Base-by-base conservation (phyloP, 2,113 vertebrate species). In the Notothenia coriiceps region DNA sequence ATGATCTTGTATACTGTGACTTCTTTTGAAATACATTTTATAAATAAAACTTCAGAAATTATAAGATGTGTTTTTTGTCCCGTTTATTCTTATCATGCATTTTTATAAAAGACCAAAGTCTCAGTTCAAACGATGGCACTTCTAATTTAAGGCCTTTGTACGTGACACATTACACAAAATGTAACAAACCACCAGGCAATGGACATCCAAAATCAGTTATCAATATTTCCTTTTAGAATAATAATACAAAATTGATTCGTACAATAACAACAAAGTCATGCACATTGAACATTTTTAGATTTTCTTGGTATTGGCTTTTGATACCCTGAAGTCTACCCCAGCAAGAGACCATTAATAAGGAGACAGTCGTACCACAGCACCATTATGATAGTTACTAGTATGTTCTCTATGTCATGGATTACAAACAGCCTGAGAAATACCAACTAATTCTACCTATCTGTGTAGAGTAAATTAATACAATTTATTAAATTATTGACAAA, bases 21-120 rank as follows among this genome's bases (percentile, higher is more conserved):
- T 10, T 20, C 43, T 70, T 77, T 85, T 68, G 35, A 33, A 61
- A 84, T 46, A 7, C 61, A n/a, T 22, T 83, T 85, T 86, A 25
- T 85, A 82, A 90, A 91, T 86, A 91, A 89, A 92, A 71, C 2
- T 2, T 29, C 2, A 76, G 20, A 85, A 35, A 4, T 43, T 2
- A 50, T 9, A 74, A 15, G 18, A 43, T 68, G 46, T 77, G 63
- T 50, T 65, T 50, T 17, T 44, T 78, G 4, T 62, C 29, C n/a
- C 61, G 46, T 65, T 71, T 75, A 64, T 85, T 66, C 13, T 44
- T 52, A 40, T 46, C 46, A 69, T 69, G 57, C 63, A n/a, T 43
- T 25, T 64, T 75, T 49, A 6, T 40, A 7, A 40, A 40, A 78
- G 46, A 67, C 10, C 79, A 49, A 70, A 43, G 8, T 74, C 18